Base-by-base conservation (phyloP, 1,140 invertebrate genomes). In the Drosophila eugracilis region DNA sequence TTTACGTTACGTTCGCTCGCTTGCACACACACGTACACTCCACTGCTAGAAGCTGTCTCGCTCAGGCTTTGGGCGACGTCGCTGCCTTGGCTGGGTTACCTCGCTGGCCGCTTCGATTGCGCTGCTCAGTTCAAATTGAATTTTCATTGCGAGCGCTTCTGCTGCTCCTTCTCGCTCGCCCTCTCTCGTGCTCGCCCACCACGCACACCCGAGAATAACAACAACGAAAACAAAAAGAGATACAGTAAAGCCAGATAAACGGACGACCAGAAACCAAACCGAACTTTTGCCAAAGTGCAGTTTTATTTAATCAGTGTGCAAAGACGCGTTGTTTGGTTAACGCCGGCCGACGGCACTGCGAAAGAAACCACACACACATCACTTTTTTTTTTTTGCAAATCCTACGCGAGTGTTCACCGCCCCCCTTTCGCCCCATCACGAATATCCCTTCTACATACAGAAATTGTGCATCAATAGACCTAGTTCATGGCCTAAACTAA, bases 111-210 rank as follows among this genome's bases (percentile, higher is more conserved):
- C 69, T 54, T 86, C 74, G 59, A 80, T 74, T 65, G 63, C 67
- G 59, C 65, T 63, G 80, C 89, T 90, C 89, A 90, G 80, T 89
- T 90, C 66, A 86, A 90, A 54, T 26, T 45, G 42, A 91, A 89
- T 89, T 89, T 88, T 84, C 89, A 86, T 80, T 83, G 89, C 85
- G 89, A 88, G 78, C 85, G 78, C 78, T 59, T 53, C 14, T 52
- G 55, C 59, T 59, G 48, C 63, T 55, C 62, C 47, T 63, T 48
- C 57, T 30, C 36, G 24, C 49, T 36, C 50, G 49, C 41, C 32
- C 32, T 47, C 34, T 41, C 65, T 36, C 30, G 17, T 19, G 10
- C 39, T 22, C 21, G 21, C 21, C 21, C 41, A 22, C 22, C 42
- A 15, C 22, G 14, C 41, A 22, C 42, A 14, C n/a, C 5, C 42